Evolutionary conservation across 2,888 invertebrate species (phyloP), one percentile per base, ranked within the genome.

Genomic region (Matsumyia berberina): DNA sequence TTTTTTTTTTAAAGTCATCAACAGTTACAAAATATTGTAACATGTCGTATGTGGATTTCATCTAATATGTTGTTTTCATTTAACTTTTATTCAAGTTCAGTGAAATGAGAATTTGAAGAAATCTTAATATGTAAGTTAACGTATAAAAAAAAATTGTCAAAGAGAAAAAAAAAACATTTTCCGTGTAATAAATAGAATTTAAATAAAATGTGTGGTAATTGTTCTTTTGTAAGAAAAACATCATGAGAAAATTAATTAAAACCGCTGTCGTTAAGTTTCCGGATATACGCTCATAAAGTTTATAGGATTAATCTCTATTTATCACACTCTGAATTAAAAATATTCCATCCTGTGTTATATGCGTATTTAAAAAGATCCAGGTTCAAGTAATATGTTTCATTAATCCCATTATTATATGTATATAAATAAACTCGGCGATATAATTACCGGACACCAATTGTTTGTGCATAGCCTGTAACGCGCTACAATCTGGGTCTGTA

Each of bases 111-210:
- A 46, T 70, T 60, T 15, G 69, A 39, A 39, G 8, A 76, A 42
- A 39, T 49, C 46, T 66, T 82, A 39, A 64, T 51, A 77, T 57
- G 55, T 76, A 76, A 81, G 76, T 81, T 53, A 60, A 62, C 17
- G 69, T 81, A 62, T 74, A 62, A 76, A 77, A 67, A 74, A 42
- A 35, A 5, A 49, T 76, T 76, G 69, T 76, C 55, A 76, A 58
- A 57, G 37, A 53, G 33, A 66, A 51, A 49, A 19, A 49, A 57
- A 69, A 53, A 67, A 57, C 44, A 33, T 69, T 81, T 76, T 76
- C 49, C 49, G 78, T 79, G 79, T 79, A 78, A 46, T 62, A 70
- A 72, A 79, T 64, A 73, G 66, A 79, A 79, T 79, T 73, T 66
- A 66, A 79, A 72, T 64, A 58, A 79, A 72, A 49, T 53, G 39